Evolutionary conservation across 1,140 invertebrate species (phyloP).

Genomic region (Galleria mellonella): DNA sequence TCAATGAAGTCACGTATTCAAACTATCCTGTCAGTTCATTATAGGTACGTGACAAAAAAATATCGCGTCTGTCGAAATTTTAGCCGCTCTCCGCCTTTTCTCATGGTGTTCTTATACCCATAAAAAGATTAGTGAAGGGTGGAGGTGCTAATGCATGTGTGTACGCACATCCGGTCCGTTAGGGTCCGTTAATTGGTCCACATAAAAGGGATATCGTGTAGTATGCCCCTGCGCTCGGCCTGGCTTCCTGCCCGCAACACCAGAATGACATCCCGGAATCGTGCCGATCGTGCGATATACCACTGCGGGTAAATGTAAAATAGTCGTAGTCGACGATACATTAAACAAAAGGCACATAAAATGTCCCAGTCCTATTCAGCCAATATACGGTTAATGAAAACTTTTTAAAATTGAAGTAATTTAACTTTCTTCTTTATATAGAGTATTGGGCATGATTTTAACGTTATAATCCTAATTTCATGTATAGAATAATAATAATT

Average conservation of each 20-base stretch:
- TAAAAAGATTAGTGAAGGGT: slow-evolving; percentile 64
- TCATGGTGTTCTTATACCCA: slow-evolving; percentile 32
- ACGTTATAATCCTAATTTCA: no score
- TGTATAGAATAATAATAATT: no score
- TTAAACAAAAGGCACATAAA: no score
- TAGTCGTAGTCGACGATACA: no score
- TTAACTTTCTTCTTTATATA: no score
- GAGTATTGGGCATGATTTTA: no score
- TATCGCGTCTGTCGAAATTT: slow-evolving; percentile 5
- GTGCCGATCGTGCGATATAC: slow-evolving; percentile 19
- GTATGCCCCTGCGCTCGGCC: slow-evolving; percentile 29
- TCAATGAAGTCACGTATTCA: slow-evolving; percentile 24
- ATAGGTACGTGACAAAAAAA: slow-evolving; percentile 10
- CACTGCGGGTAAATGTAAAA: slow-evolving; percentile 15
- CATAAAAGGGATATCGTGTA: slow-evolving; percentile 73
- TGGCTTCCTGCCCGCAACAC: slow-evolving; percentile 48
- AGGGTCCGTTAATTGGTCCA: slow-evolving; percentile 68
- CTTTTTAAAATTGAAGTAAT: no score
- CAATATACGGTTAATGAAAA: no score
- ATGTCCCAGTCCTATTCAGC: no score
- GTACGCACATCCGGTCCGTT: slow-evolving; percentile 63
- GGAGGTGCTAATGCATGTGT: slow-evolving; percentile 66
- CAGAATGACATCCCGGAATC: slow-evolving; percentile 10
- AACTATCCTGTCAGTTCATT: slow-evolving; percentile 1
- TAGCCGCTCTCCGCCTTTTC: slow-evolving; percentile 32